Conservation (phyloP, 1,140 invertebrate genomes). For the Cydia amplana region DNA sequence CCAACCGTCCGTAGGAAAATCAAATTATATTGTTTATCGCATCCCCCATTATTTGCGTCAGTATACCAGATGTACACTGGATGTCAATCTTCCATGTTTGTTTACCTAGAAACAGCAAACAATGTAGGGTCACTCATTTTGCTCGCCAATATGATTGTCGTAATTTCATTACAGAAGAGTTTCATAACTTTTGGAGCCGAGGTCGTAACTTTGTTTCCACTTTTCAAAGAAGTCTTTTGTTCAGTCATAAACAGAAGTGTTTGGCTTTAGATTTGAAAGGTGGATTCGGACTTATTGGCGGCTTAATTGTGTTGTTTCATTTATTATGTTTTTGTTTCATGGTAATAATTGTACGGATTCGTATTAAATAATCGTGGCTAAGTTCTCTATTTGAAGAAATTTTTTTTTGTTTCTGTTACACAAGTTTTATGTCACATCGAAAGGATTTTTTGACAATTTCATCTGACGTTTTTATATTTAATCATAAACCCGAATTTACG, state of each 20-base stretch:
- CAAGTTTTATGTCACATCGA: neutral
- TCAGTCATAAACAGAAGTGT: conserved; percentile 28
- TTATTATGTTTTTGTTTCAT: conserved; percentile 17
- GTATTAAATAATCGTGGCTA: neutral
- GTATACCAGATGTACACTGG: conserved; percentile 74
- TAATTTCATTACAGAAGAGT: conserved; percentile 62
- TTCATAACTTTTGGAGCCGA: conserved; percentile 42
- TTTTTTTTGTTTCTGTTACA: neutral
- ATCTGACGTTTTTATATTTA: neutral
- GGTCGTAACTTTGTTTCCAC: conserved; percentile 39
- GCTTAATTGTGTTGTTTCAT: conserved; percentile 3
- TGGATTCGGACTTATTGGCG: conserved; percentile 21
- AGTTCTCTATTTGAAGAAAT: neutral
- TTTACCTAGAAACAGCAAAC: conserved; percentile 77
- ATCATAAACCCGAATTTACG: neutral
- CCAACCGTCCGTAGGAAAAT: conserved; percentile 57
- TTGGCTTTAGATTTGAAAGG: conserved; percentile 21
- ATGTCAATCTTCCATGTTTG: conserved; percentile 74
- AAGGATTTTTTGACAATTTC: neutral
- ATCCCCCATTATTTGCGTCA: conserved; percentile 72
- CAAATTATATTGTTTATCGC: conserved; percentile 73
- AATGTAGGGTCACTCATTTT: conserved; percentile 69
- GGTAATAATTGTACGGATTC: conserved; percentile 12
- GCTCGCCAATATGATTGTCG: conserved; percentile 65
- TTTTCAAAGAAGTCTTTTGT: conserved; percentile 31